These are phyloP conservation scores for Anseranas semipalmata DNA, from an alignment of 2,113 vertebrate genomes.

Conservation along the genomic window DNA sequence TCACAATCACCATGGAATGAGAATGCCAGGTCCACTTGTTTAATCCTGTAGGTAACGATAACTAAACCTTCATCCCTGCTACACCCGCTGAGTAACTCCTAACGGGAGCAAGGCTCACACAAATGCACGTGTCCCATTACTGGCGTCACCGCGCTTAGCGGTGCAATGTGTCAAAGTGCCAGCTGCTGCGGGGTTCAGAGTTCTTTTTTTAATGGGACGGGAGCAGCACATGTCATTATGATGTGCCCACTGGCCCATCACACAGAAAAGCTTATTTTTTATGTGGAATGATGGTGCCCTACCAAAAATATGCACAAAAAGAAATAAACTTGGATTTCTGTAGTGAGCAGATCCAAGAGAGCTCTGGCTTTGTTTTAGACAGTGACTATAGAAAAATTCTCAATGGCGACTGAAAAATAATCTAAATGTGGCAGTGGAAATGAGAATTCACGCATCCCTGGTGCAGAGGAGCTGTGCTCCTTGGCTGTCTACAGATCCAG, in stretches of 20 bases:
- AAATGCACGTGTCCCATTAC: not conserved
- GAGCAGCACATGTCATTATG: fast-evolving
- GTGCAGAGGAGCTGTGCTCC: not conserved
- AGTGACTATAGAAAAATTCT: fast-evolving
- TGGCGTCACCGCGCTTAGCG: not conserved
- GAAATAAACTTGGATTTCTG: not conserved
- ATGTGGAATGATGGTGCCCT: not conserved
- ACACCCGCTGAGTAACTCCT: constrained; percentile 45
- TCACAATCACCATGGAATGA: not conserved
- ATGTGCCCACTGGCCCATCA: not conserved
- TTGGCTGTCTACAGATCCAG: not conserved
- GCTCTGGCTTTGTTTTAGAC: not conserved
- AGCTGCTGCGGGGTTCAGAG: not conserved
- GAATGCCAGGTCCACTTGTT: constrained; percentile 19
- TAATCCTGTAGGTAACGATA: constrained; percentile 7
- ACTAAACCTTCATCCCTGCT: constrained; percentile 65
- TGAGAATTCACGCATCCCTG: fast-evolving
- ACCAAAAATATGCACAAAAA: not conserved
- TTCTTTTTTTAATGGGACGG: not conserved
- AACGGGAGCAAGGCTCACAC: constrained; percentile 48
- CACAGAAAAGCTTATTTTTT: fast-evolving
- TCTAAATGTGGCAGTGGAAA: not conserved
- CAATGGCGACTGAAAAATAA: not conserved
- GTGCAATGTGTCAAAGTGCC: not conserved
- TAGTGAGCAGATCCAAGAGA: not conserved